Conservation (phyloP, 1,140 invertebrate genomes). For the Cepaea nemoralis region DNA sequence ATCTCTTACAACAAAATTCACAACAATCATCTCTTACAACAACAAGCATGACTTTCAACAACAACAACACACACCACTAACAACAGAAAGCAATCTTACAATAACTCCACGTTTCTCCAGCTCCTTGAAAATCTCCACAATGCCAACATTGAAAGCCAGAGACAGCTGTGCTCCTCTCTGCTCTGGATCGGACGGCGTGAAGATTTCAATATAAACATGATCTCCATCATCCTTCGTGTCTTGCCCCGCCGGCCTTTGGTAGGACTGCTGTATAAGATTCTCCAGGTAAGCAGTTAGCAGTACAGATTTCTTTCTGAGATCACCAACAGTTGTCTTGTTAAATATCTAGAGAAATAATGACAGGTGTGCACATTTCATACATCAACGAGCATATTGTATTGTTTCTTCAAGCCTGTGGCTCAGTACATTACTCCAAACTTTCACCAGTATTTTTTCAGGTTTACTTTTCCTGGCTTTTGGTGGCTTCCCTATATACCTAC, state of each 20-base stretch:
- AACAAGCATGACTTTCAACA: neutral
- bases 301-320: slow-evolving; percentile 73
- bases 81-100: slow-evolving; percentile 68
- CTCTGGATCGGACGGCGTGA: slow-evolving; percentile 75
- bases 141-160: slow-evolving; percentile 68
- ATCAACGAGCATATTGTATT: too few relatives aligned
- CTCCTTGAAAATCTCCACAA: slow-evolving; percentile 72
- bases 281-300: slow-evolving; percentile 77
- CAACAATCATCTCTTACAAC: neutral
- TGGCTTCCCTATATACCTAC: too few relatives aligned
- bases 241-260: slow-evolving; percentile 38
- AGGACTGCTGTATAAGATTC: slow-evolving; percentile 66
- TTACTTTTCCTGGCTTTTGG: too few relatives aligned
- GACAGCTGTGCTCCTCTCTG: slow-evolving; percentile 76
- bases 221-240: slow-evolving; percentile 24
- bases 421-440: too few relatives aligned
- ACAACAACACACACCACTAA: neutral
- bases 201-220: slow-evolving; percentile 68
- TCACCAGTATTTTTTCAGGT: too few relatives aligned
- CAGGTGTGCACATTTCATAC: too few relatives aligned
- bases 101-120: slow-evolving; percentile 74
- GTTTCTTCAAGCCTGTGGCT: too few relatives aligned
- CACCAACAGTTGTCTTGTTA: slow-evolving; percentile 73
- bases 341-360: too few relatives aligned
- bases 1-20: too few relatives aligned